These are phyloP conservation scores for Boloria euphrosyne DNA, from an alignment of 2,888 invertebrate species.

Conservation along the genomic window DNA sequence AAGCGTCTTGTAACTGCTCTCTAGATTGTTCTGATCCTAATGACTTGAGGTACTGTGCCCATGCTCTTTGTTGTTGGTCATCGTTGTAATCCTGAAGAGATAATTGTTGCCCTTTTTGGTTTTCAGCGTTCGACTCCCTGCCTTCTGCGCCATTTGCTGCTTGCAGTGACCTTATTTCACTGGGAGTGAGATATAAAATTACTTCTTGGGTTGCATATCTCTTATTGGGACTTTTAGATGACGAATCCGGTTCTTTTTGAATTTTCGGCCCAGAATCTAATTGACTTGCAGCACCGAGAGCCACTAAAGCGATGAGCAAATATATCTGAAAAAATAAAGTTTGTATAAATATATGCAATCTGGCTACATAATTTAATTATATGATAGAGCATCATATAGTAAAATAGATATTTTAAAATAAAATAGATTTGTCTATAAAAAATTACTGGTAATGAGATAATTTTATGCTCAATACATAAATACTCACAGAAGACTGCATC, in stretches of 20 bases:
- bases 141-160: conserved; percentile 38
- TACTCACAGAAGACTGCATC: conserved; percentile 33
- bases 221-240: conserved; percentile 37
- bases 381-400: no score
- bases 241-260: conserved; percentile 43
- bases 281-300: conserved; percentile 41
- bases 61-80: conserved; percentile 13
- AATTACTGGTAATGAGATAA: neutral
- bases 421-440: neutral
- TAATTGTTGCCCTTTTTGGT: conserved; percentile 33
- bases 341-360: neutral
- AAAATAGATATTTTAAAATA: no score
- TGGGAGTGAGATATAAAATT: conserved; percentile 63
- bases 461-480: neutral
- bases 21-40: conserved; percentile 6
- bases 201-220: conserved; percentile 57
- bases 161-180: conserved; percentile 60
- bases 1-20: neutral
- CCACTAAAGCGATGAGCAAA: conserved; percentile 21
- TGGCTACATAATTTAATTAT: neutral
- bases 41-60: conserved; percentile 11
- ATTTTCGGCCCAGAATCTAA: conserved; percentile 55
- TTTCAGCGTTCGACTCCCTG: conserved; percentile 30
- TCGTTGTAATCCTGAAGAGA: conserved; percentile 34
- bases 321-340: conserved; percentile 27